Base-by-base conservation (phyloP, 2,888 invertebrate genomes). In the Latrodectus elegans region DNA sequence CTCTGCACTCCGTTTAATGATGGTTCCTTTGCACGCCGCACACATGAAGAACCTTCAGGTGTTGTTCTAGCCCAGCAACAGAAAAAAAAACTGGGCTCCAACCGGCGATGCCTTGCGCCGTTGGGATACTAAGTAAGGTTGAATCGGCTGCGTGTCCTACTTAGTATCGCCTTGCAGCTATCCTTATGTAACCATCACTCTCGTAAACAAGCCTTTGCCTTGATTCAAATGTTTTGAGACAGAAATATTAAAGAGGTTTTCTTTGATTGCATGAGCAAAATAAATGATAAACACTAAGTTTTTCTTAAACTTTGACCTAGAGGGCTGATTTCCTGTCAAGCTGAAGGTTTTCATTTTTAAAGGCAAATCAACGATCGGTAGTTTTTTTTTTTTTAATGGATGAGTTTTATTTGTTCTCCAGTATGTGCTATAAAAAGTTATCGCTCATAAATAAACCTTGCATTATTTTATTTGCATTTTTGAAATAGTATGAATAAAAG, bases 201-300 rank as follows among this genome's bases (percentile, higher is more conserved):
- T 26, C 12, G 70, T 76, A 83, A 83, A 83, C 83, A 76, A 71
- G 71, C 64, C 26, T 76, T 71, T 49, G 68, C 76, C 76, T 83
- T 68, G 67, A 71, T 53, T 12, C 49, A 55, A 38, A 55, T 38
- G 17, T 17, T 55, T 55, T 22, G 17, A 51, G 51, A 49, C 52
- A 22, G 70, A 60, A 76, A 72, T 64, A 55, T 49, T 55, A 76
- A 83, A 22, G 70, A 72, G 52, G 38, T 38, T 52, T 64, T 76
- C 51, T 38, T 70, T 49, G 38, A 10, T 53, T 79, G 71, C n/a
- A 22, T 49, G 51, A 67, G 71, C 71, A 80, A 73, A 67, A 65
- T 74, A 65, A 74, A 68, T 60, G 73, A 81, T 81, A 67, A 65
- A 81, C 73, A 73, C 67, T 74, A 70, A 12, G 52, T 78, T 78